phyloP scores from a whole-genome alignment of 2,888 invertebrate genomes.

The Papilio protenor region DNA sequence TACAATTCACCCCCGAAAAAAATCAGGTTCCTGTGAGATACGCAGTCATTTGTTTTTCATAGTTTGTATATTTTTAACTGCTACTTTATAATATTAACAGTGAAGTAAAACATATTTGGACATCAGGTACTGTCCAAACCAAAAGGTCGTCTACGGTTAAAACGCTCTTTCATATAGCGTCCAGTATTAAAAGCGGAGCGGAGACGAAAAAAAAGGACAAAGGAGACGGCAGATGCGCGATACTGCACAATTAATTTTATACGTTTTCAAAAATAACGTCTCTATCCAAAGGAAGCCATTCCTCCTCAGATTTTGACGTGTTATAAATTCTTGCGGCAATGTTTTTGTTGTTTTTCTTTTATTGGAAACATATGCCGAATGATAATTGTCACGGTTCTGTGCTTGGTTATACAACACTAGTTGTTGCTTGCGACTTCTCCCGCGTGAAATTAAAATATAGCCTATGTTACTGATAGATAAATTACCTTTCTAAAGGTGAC shows the following conservation, averaged over 20 bases:
- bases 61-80: no score
- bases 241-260: conserved; percentile 80
- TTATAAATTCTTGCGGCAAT: conserved; percentile 79
- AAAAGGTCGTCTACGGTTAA: conserved; percentile 19
- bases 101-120: conserved; percentile 25
- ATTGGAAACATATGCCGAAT: conserved; percentile 53
- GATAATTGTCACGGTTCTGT: conserved; percentile 39
- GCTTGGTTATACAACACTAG: background rate
- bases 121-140: conserved; percentile 29
- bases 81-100: background rate
- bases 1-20: no score
- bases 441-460: no score
- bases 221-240: conserved; percentile 74
- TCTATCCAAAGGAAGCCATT: conserved; percentile 82
- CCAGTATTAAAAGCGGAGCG: conserved; percentile 48
- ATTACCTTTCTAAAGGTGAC: no score
- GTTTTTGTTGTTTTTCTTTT: conserved; percentile 58
- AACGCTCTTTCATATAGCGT: conserved; percentile 35
- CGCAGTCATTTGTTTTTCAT: no score
- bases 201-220: conserved; percentile 66
- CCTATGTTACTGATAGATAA: no score
- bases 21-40: no score
- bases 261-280: conserved; percentile 72
- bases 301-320: conserved; percentile 80
- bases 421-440: no score